Evolutionary conservation across 2,888 invertebrate species (phyloP).

Genomic region (Gymnosoma rotundatum): DNA sequence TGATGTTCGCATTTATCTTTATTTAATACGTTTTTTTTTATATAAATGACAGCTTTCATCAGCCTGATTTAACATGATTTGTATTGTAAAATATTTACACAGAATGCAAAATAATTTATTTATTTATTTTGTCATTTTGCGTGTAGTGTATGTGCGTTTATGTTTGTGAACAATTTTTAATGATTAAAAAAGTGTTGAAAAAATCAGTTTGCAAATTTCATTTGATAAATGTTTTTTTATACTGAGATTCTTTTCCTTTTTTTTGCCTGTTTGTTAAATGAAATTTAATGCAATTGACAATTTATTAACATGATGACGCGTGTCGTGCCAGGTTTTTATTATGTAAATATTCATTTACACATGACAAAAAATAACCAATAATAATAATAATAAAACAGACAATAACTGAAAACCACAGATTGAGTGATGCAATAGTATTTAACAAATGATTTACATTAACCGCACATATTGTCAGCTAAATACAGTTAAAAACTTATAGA

Average conservation of each 20-base stretch:
- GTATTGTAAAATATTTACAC: conserved; percentile 64
- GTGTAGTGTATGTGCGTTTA: conserved; percentile 1
- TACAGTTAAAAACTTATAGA: conserved; percentile 31
- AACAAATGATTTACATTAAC: conserved; percentile 68
- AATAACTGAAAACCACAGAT: conserved; percentile 52
- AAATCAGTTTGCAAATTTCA: conserved; percentile 60
- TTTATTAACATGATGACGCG: conserved; percentile 65
- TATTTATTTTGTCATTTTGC: conserved; percentile 53
- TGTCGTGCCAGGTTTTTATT: conserved; percentile 62
- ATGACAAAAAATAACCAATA: not conserved
- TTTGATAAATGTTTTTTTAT: conserved; percentile 27
- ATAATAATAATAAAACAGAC: conserved; percentile 16
- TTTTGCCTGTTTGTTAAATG: conserved; percentile 35
- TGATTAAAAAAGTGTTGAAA: conserved; percentile 50
- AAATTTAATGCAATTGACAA: conserved; percentile 64
- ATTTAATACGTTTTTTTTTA: conserved; percentile 19
- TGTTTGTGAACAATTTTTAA: conserved; percentile 32
- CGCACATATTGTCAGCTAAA: conserved; percentile 60
- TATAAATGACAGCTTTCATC: conserved; percentile 67
- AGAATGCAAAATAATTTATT: conserved; percentile 62
- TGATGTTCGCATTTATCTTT: conserved; percentile 29
- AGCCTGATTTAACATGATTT: conserved; percentile 66
- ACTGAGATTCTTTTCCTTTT: not conserved
- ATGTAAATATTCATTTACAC: conserved; percentile 47
- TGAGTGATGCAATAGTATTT: conserved; percentile 63